These are phyloP conservation scores for Hydrozoanthus tunicans DNA, from an alignment of 64 coral and sea anemone genomes.

Conservation along the genomic window DNA sequence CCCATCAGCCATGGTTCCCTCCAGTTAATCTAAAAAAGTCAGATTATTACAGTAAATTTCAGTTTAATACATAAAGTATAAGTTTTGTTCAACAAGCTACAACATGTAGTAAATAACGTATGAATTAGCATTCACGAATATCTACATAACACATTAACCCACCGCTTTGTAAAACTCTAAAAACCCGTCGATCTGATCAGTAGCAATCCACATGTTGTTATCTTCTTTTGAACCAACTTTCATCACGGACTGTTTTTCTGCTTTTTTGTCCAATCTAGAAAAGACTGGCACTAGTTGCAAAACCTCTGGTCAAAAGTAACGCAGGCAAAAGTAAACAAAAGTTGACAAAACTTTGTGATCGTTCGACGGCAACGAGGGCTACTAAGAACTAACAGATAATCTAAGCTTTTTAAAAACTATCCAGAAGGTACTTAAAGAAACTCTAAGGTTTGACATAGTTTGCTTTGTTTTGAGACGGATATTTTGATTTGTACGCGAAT, in stretches of 20 bases:
- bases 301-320: conserved; percentile 9
- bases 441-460: no score
- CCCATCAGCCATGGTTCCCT: conserved; percentile 37
- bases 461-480: no score
- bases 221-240: background rate
- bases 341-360: background rate
- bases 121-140: no score
- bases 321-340: background rate
- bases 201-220: background rate
- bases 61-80: background rate
- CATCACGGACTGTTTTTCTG: background rate
- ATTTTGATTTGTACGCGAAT: no score
- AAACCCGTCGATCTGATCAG: conserved; percentile 36
- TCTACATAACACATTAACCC: background rate
- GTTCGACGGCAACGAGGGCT: background rate
- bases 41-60: background rate
- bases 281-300: conserved; percentile 35
- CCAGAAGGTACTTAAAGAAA: no score
- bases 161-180: conserved; percentile 51
- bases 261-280: background rate
- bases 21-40: conserved; percentile 41
- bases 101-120: background rate
- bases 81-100: background rate
- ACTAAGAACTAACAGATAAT: background rate
- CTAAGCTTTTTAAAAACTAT: background rate